A percentile compares a stretch with the other conserved stretches of the same genome.
phyloP scores from a whole-genome alignment of 2,113 vertebrate species.

The Cisticola juncidis region DNA sequence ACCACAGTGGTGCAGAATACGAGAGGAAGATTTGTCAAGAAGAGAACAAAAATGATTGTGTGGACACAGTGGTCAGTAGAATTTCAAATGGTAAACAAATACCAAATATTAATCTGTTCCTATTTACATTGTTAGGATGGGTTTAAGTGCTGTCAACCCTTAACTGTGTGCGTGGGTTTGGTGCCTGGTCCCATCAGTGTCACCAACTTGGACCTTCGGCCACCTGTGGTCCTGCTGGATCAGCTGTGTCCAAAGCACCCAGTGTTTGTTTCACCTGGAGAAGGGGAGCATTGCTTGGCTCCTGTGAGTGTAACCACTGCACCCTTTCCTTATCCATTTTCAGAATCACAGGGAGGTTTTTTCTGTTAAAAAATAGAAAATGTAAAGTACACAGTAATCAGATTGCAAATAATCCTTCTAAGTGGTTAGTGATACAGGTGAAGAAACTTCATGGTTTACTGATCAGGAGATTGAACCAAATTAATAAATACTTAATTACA shows the following conservation, averaged over 20 bases:
- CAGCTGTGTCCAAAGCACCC: rapidly evolving
- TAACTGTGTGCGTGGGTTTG: rapidly evolving
- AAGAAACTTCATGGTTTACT: not conserved
- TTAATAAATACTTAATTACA: not conserved
- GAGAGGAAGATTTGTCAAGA: not conserved
- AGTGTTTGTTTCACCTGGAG: rapidly evolving
- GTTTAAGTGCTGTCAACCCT: not conserved
- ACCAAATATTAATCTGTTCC: not conserved
- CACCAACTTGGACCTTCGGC: rapidly evolving
- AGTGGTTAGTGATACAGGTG: not conserved
- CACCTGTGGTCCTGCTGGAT: rapidly evolving
- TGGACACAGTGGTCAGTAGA: not conserved
- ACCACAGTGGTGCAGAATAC: not conserved
- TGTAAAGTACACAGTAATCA: not conserved
- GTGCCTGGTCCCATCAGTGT: rapidly evolving
- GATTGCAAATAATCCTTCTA: not conserved
- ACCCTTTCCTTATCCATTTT: rapidly evolving
- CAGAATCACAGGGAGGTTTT: not conserved
- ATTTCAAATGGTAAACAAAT: not conserved
- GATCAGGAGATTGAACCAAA: not conserved
- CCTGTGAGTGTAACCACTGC: rapidly evolving
- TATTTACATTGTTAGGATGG: not conserved
- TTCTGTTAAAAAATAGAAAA: not conserved
- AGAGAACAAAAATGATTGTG: not conserved
- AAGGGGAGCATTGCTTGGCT: rapidly evolving